Base-by-base conservation (phyloP, 2,797 vertebrate species). In the Darevskia mixta region DNA sequence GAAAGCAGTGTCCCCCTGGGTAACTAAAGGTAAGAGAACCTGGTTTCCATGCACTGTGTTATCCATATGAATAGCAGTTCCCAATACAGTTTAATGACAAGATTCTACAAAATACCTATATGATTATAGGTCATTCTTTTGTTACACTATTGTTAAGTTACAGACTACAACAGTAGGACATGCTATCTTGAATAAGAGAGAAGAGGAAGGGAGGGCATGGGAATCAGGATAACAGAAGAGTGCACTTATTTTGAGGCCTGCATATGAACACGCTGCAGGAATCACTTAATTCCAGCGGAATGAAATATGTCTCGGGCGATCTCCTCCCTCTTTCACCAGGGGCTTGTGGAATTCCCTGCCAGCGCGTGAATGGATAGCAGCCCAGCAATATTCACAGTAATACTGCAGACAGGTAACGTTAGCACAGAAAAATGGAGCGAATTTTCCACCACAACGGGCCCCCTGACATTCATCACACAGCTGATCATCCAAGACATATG, bases 361-460 rank as follows among this genome's bases (percentile, higher is more conserved):
- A 32, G 99, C 99, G 1, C 99, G 98, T 91, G 99, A 99, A 95
- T 99, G 99, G 96, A 99, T 99, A 97, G 99, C 99, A 94, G 99
- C 99, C 99, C 99, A 99, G 98, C 99, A 99, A 97, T 99, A 99
- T 98, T 99, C 99, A 96, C 99, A 99, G 98, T 99, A 99, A 98
- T 99, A 99, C 98, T 99, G 99, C 97, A 99, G 98, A 98, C 99
- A 99, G 97, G 99, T 99, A 97, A 99, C 99, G 43, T 99, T 99
- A 96, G 99, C 99, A 97, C 99, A 99, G 98, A 99, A 99, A 97
- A 99, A 99, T 79, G 99, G 99, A 90, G 99, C 99, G 87, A 99
- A 99, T 96, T 99, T 99, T 76, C 99, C 99, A 94, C 98, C 98
- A 13, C 99, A 99, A 94, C 99, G 99, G 91, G 99, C 99, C 96